Percentiles rank a stretch among this genome's conserved stretches.
Evolutionary conservation across 2,888 invertebrate species (phyloP).

Genomic region (Timandra comae): DNA sequence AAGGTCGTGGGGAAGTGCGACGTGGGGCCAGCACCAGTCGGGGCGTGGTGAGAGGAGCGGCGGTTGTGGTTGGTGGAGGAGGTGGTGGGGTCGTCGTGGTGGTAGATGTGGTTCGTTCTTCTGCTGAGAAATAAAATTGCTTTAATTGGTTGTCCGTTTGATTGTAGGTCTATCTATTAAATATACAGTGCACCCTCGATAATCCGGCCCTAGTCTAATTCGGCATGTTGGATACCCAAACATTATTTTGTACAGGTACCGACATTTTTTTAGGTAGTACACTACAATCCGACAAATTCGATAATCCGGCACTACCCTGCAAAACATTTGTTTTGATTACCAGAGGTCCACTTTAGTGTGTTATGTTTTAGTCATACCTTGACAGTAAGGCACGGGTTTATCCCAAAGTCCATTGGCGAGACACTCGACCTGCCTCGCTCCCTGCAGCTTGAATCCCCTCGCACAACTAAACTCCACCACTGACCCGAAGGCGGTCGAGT

Average conservation of each 20-base stretch:
- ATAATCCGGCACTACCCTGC: no score
- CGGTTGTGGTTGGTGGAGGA: conserved; percentile 19
- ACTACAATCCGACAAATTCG: no score
- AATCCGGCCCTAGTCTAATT: no score
- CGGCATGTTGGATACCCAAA: no score
- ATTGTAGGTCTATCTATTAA: no score
- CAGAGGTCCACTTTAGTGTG: no score
- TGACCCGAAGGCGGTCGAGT: conserved; percentile 82
- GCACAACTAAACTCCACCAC: conserved; percentile 86
- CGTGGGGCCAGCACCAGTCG: conserved; percentile 38
- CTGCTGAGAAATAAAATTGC: conserved; percentile 54
- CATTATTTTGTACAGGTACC: no score
- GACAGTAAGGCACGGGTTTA: conserved; percentile 83
- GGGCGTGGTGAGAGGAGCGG: conserved; percentile 22
- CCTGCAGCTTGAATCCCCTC: conserved; percentile 81
- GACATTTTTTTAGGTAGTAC: no score
- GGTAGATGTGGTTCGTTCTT: conserved; percentile 59
- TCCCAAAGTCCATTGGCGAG: conserved; percentile 88
- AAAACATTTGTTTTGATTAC: no score
- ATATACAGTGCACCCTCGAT: no score
- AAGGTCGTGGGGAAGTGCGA: conserved; percentile 33
- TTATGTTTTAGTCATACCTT: no score
- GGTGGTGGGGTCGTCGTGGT: conserved; percentile 29
- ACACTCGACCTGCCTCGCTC: conserved; percentile 82
- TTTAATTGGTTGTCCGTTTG: no score